Percentiles rank a stretch among this genome's conserved stretches.
Conservation (phyloP, 64 coral and sea anemone species). For the Exaiptasia diaphana region DNA sequence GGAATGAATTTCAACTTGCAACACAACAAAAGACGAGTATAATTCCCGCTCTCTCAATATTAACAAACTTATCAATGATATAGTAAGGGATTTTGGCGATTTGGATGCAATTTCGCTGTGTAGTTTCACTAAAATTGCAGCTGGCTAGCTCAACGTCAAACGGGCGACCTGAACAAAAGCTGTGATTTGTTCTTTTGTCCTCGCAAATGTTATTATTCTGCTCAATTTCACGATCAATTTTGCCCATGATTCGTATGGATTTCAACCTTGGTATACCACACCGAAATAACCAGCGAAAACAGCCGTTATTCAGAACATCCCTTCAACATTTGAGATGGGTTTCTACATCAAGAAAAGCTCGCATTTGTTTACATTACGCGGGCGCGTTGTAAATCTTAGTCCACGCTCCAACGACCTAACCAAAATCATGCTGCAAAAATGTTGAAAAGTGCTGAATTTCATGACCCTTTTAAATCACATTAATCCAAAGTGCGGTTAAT, state of each 20-base stretch:
- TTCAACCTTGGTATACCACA: too few species aligned
- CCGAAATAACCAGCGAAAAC: too few species aligned
- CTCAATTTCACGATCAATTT: too few species aligned
- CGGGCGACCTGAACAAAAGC: background rate
- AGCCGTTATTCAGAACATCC: too few species aligned
- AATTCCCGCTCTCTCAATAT: too few species aligned
- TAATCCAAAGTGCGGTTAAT: background rate
- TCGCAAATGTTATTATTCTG: background rate
- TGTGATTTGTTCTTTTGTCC: slow-evolving; percentile 15
- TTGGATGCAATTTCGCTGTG: too few species aligned
- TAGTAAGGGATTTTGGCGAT: too few species aligned
- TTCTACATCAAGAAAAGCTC: background rate
- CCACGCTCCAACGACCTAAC: background rate
- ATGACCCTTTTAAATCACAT: background rate
- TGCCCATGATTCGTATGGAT: too few species aligned
- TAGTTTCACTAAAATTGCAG: too few species aligned
- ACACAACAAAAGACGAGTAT: too few species aligned
- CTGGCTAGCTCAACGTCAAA: slow-evolving; percentile 7
- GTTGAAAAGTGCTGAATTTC: background rate
- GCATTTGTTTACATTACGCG: slow-evolving; percentile 55
- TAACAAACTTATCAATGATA: too few species aligned
- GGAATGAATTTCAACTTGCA: too few species aligned
- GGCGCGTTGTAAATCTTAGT: slow-evolving; percentile 1
- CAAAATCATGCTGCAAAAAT: background rate
- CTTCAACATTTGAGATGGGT: background rate